Percentiles rank a stretch among this genome's conserved stretches.
phyloP scores from a whole-genome alignment of 2,113 vertebrate genomes.

The Centropristis striata region DNA sequence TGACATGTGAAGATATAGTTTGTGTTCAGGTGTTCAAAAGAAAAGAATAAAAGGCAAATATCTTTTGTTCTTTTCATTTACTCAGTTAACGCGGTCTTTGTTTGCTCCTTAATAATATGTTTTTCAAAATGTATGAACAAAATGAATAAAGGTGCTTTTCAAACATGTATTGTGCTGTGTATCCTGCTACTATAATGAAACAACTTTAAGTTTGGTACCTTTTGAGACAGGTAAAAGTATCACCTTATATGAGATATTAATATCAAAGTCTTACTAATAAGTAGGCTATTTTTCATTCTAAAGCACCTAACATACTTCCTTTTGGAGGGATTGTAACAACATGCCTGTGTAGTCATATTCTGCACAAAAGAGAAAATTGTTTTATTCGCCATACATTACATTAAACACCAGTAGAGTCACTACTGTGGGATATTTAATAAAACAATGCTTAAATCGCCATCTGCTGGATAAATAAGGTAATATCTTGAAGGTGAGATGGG shows the following conservation, averaged over 20 bases:
- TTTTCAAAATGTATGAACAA: conserved; percentile 12
- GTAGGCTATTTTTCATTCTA: neutral
- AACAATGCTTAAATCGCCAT: conserved; percentile 4
- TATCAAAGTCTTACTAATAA: no score
- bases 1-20: conserved; percentile 90
- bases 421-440: neutral
- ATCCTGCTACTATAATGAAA: neutral
- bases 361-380: neutral
- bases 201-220: neutral
- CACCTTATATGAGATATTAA: neutral
- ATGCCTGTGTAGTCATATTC: neutral
- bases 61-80: conserved; percentile 29
- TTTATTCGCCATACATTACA: neutral
- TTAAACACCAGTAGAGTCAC: neutral
- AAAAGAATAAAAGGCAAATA: conserved; percentile 80
- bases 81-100: neutral
- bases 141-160: conserved; percentile 47
- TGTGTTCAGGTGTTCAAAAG: conserved; percentile 91
- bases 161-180: neutral
- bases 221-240: neutral
- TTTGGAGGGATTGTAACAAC: neutral
- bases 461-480: conserved; percentile 14
- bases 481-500: neutral
- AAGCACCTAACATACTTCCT: conserved; percentile 1
- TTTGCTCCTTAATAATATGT: conserved; percentile 19